Base-by-base conservation (phyloP, 2,113 vertebrate genomes). In the Cephalopterus ornatus region DNA sequence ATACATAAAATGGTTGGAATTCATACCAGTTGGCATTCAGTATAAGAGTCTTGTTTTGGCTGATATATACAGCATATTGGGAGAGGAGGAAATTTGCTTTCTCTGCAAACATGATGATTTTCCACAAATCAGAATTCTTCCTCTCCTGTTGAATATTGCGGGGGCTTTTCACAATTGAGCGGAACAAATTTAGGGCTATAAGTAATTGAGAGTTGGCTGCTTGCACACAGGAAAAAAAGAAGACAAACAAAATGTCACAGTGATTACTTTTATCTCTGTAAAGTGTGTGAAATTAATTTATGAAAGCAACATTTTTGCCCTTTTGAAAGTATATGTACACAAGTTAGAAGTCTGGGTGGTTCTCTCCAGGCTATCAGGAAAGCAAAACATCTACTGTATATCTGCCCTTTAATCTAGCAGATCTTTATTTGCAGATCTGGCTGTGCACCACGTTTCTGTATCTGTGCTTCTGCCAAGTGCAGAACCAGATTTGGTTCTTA, bases 181-280 rank as follows among this genome's bases (percentile, higher is more conserved):
- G 37, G 91, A 96, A 97, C 91, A 63, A 97, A 95, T 96, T 96
- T 93, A 97, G 91, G 95, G 88, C 93, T 95, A 92, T 78, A 96
- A 97, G 96, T 95, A 97, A 96, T 97, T 96, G 96, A 93, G 92
- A 97, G 73, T 92, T 96, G 96, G 95, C 93, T 97, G 96, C 95
- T 91, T 97, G 88, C 95, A 96, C 68, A 91, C 88, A 95, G 95
- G 96, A 96, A 96, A 95, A 96, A 94, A 91, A 74, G 91, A 95
- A 96, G 96, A 96, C 93, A 96, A 96, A 96, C 91, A 97, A 96
- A 96, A 96, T 96, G 95, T 96, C 96, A 96, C 96, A 92, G 91
- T 89, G 93, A 96, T 96, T 97, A 97, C 96, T 97, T 96, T 97
- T 96, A 95, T 96, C 96, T 91, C 86, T 87, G 76, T 75, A 91